Conservation (phyloP, 2,113 vertebrate genomes). For the Vombatus ursinus region DNA sequence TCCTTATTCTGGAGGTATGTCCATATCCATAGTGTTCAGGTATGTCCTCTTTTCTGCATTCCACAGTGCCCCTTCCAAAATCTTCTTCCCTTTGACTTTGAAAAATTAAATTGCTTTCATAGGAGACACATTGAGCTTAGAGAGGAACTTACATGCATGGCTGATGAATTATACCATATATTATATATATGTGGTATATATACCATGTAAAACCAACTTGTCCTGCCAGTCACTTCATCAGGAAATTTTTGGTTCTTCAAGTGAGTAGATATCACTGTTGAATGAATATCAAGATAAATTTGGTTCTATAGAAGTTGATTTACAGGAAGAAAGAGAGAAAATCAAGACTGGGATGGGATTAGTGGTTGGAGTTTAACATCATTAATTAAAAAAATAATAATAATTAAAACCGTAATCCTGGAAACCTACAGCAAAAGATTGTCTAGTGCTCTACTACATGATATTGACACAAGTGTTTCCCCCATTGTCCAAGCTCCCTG, state of each 20-base stretch:
- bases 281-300: not conserved
- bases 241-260: not conserved
- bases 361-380: not conserved
- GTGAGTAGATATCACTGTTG: not conserved
- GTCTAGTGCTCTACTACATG: not conserved
- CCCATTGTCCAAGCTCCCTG: not conserved
- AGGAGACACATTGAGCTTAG: not conserved
- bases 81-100: conserved; percentile 13
- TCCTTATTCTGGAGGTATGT: not conserved
- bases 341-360: not conserved
- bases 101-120: conserved; percentile 8
- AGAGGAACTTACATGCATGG: conserved; percentile 31
- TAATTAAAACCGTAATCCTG: not conserved
- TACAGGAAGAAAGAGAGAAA: not conserved
- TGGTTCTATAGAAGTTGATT: not conserved
- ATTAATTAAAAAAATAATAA: not conserved
- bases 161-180: conserved; percentile 11
- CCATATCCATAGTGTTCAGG: not conserved
- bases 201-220: conserved; percentile 1
- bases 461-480: not conserved
- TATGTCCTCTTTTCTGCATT: not conserved
- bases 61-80: conserved; percentile 6
- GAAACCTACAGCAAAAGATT: not conserved
- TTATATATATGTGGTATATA: too few relatives aligned
- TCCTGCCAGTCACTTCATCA: not conserved